phyloP scores from a whole-genome alignment of 2,888 invertebrate species.

The Odiellus spinosus region DNA sequence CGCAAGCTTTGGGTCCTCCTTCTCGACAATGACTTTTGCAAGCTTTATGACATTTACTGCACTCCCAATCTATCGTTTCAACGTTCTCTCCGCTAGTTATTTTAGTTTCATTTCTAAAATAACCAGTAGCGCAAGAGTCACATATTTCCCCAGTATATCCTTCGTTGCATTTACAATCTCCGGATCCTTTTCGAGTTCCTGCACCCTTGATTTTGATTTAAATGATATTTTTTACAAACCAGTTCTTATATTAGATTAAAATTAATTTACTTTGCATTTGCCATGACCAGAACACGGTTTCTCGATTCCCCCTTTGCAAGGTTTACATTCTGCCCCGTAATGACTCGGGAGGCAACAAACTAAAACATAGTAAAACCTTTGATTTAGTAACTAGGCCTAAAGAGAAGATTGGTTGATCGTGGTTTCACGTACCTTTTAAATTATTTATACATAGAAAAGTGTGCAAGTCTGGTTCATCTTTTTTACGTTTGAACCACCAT shows the following conservation, averaged over 20 bases:
- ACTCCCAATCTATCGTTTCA: slow-evolving; percentile 8
- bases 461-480: slow-evolving; percentile 4
- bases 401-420: background rate
- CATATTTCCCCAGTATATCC: slow-evolving; percentile 69
- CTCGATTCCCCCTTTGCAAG: slow-evolving; percentile 57
- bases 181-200: slow-evolving; percentile 84
- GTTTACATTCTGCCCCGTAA: slow-evolving; percentile 61
- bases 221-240: slow-evolving; percentile 5
- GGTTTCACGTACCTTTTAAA: slow-evolving; percentile 6
- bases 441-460: slow-evolving; percentile 8
- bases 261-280: slow-evolving; percentile 12
- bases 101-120: slow-evolving; percentile 37
- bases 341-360: slow-evolving; percentile 72
- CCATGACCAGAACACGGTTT: slow-evolving; percentile 48
- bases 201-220: too few relatives aligned
- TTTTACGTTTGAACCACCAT: slow-evolving; percentile 10
- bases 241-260: too few relatives aligned
- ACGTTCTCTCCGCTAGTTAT: background rate
- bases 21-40: slow-evolving; percentile 61
- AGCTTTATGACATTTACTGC: slow-evolving; percentile 50
- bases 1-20: slow-evolving; percentile 44
- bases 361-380: slow-evolving; percentile 2
- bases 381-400: too few relatives aligned
- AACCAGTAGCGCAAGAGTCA: slow-evolving; percentile 53
- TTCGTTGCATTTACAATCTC: slow-evolving; percentile 65